Evolutionary conservation across 2,888 invertebrate species (phyloP).

Genomic region (Thyatira batis): DNA sequence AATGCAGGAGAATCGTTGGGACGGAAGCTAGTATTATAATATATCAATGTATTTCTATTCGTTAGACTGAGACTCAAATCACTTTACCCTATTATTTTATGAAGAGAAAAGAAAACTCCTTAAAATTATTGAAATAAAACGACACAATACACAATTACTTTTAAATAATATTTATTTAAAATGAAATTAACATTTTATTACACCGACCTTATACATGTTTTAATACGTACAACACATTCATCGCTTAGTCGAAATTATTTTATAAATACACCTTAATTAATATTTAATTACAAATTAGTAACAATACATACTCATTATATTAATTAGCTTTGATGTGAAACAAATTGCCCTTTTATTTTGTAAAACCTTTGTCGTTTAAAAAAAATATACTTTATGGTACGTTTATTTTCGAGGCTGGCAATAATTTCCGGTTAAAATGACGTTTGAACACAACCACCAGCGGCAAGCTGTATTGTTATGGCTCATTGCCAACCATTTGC

Average conservation of each 20-base stretch:
- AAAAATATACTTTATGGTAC: not conserved
- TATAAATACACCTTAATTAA: constrained; percentile 27
- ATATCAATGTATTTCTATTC: no score
- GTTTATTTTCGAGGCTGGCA: not conserved
- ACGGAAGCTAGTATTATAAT: no score
- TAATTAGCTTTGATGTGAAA: constrained; percentile 21
- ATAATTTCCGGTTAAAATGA: not conserved
- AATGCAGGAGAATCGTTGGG: no score
- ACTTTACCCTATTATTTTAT: no score
- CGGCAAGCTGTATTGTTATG: not conserved
- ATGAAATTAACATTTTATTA: constrained; percentile 73
- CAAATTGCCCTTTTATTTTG: constrained; percentile 5
- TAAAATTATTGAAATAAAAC: not conserved
- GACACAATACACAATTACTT: constrained; percentile 8
- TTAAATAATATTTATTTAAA: constrained; percentile 72
- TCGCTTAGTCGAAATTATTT: constrained; percentile 42
- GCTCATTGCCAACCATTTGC: not conserved
- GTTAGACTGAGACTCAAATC: no score
- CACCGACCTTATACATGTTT: constrained; percentile 63
- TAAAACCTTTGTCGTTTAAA: not conserved
- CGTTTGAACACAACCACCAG: not conserved
- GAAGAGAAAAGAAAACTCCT: no score
- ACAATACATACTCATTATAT: constrained; percentile 18
- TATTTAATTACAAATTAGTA: constrained; percentile 21
- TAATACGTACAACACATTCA: constrained; percentile 64